Conservation (phyloP, 2,113 vertebrate species). For the Toxotes chatareus region DNA sequence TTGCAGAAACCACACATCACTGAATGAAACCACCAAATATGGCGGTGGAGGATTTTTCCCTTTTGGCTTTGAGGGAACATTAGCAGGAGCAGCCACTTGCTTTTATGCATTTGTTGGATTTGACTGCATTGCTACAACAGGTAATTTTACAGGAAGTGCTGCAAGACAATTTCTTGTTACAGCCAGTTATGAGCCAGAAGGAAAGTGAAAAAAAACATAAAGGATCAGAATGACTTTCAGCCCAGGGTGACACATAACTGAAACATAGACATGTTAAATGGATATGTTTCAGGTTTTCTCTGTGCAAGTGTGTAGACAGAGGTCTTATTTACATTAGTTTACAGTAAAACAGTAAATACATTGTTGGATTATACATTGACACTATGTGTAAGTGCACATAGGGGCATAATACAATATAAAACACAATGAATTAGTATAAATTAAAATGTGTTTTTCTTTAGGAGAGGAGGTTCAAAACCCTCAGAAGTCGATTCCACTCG, state of each 20-base stretch:
- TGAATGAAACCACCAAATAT: conserved; percentile 77
- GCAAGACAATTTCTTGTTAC: background rate
- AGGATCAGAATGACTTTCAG: no score
- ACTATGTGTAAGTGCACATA: background rate
- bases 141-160: conserved; percentile 31
- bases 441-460: conserved; percentile 56
- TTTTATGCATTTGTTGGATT: conserved; percentile 82
- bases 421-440: background rate
- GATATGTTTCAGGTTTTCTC: background rate
- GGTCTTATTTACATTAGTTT: background rate
- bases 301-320: background rate
- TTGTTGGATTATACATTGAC: background rate
- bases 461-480: conserved; percentile 88
- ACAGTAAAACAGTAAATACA: no score
- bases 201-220: background rate
- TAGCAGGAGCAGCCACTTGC: conserved; percentile 79
- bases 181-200: background rate
- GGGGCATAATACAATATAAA: background rate
- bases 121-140: conserved; percentile 80
- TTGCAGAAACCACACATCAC: conserved; percentile 78
- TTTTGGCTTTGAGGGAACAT: conserved; percentile 76
- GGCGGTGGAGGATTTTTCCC: conserved; percentile 87
- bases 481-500: conserved; percentile 85
- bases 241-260: no score
- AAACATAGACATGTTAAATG: no score